Percentiles rank a stretch among this genome's conserved stretches.
phyloP scores from a whole-genome alignment of 2,888 invertebrate species.

The Sipha maydis region DNA sequence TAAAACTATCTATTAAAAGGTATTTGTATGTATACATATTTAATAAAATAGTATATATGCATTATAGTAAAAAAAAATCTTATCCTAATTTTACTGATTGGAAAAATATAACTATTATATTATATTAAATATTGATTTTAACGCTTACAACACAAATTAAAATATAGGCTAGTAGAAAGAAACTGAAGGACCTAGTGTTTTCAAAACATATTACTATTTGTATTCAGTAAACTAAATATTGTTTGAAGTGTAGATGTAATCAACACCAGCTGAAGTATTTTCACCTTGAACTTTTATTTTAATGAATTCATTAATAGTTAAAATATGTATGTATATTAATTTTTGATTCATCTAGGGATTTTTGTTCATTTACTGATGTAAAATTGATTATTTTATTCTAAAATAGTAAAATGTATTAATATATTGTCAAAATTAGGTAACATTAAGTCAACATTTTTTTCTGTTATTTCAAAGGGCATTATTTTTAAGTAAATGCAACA shows the following conservation, averaged over 20 bases:
- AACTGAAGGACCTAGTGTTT: neutral
- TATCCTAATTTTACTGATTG: too few species aligned
- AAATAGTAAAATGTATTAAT: too few species aligned
- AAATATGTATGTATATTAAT: neutral
- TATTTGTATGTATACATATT: too few species aligned
- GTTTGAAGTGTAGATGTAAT: constrained; percentile 1
- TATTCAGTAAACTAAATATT: neutral
- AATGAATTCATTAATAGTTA: too few species aligned
- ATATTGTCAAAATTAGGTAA: too few species aligned
- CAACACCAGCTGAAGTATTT: neutral
- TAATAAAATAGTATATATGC: too few species aligned
- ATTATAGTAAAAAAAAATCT: too few species aligned
- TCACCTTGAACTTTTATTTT: neutral
- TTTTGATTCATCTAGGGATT: neutral
- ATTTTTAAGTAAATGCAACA: too few species aligned
- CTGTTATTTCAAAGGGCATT: too few species aligned
- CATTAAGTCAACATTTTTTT: too few species aligned
- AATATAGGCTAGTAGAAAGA: neutral
- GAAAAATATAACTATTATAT: too few species aligned
- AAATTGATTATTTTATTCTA: neutral
- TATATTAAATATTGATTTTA: neutral
- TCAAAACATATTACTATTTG: neutral
- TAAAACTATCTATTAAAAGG: too few species aligned
- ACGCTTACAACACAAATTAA: neutral
- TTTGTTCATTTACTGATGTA: neutral